Conservation (phyloP, 2,888 invertebrate species). For the Alloplasta piceator region DNA sequence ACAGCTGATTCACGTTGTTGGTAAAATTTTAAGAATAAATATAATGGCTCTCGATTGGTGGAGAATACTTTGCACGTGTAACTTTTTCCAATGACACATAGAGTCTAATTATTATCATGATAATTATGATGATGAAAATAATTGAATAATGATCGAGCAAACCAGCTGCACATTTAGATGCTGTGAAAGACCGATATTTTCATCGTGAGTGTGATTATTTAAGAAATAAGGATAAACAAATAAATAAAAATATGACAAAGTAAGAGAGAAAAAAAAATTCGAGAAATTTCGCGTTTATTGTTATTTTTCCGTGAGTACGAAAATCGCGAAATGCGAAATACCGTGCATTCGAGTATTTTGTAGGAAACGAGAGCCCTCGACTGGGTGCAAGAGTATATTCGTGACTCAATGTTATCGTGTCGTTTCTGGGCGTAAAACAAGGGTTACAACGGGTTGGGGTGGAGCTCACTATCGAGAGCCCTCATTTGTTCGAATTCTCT, state of each 20-base stretch:
- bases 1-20: too few species aligned
- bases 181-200: background rate
- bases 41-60: too few species aligned
- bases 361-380: constrained; percentile 37
- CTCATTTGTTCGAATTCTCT: constrained; percentile 53
- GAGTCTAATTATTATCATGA: background rate
- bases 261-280: background rate
- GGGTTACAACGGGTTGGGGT: too few species aligned
- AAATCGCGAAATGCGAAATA: constrained; percentile 21
- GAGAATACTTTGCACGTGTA: background rate
- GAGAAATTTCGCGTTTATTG: background rate
- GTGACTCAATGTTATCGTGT: constrained; percentile 74
- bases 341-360: constrained; percentile 35
- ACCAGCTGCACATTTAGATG: constrained; percentile 27
- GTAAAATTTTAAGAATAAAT: too few species aligned
- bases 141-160: constrained; percentile 30
- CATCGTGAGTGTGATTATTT: background rate
- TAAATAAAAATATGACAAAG: background rate
- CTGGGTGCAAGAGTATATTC: constrained; percentile 69
- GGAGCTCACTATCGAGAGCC: constrained; percentile 48
- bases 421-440: constrained; percentile 63
- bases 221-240: constrained; percentile 3
- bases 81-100: background rate
- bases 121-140: constrained; percentile 5
- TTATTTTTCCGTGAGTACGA: constrained; percentile 22